Base-by-base conservation (phyloP, 2,113 vertebrate genomes). In the Antechinus flavipes region DNA sequence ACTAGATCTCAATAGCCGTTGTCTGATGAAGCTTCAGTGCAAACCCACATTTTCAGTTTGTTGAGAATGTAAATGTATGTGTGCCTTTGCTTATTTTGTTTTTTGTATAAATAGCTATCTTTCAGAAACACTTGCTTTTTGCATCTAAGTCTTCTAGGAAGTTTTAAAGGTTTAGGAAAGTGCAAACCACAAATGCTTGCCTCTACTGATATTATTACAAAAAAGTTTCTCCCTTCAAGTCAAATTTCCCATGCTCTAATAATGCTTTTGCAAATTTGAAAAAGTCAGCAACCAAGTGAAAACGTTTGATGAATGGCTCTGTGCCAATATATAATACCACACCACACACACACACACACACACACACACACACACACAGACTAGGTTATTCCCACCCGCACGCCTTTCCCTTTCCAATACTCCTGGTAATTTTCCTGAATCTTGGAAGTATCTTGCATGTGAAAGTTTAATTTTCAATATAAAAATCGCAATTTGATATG, bases 31-130 rank as follows among this genome's bases (percentile, higher is more conserved):
- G 55, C 91, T 84, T 84, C 35, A 2, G 42, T 42, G n/a, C 16
- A 84, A 84, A 84, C n/a, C 12, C 61, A 76, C 9, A 89, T 94
- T 95, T 96, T 95, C 97, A 96, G 96, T 97, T 97, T 96, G 55
- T 54, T 96, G 96, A 94, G 90, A 61, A 50, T 16, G 23, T 93
- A 27, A 56, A 93, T 94, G 93, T 23, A 47, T 91, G 95, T 91
- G 23, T 10, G 53, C 22, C 5, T 53, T 49, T 89, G 89, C 92
- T 89, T 55, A 9, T 89, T 54, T 53, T 84, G 30, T 94, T n/a
- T n/a, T 35, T 94, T 27, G n/a, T 91, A 91, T 91, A 47, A 68
- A 96, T 89, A 91, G 84, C 52, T 96, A 96, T 96, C 58, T 68
- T 91, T 61, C 3, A 53, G 76, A 94, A 97, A 92, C 11, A 90